These are phyloP conservation scores for Luffia ferchaultella DNA, from an alignment of 2,888 invertebrate species.

Conservation along the genomic window DNA sequence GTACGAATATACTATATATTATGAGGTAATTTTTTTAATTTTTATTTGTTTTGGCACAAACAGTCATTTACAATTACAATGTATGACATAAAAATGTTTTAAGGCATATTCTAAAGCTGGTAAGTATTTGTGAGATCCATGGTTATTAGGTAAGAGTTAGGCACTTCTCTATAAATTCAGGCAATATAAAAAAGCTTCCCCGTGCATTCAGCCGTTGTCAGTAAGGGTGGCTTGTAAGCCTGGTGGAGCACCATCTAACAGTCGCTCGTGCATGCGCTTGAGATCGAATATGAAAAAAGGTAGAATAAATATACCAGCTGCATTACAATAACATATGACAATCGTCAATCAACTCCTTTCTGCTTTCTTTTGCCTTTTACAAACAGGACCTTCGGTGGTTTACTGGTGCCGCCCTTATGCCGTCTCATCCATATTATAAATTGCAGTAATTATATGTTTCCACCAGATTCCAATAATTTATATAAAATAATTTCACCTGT, in stretches of 20 bases:
- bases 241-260: constrained; percentile 18
- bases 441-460: constrained; percentile 8
- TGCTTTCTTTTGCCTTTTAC: constrained; percentile 15
- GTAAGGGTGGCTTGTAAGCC: constrained; percentile 15
- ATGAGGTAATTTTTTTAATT: too few species aligned
- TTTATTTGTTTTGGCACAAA: too few species aligned
- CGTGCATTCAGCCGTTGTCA: constrained; percentile 19
- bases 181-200: constrained; percentile 19
- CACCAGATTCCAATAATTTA: constrained; percentile 7
- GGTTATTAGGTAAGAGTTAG: constrained; percentile 16
- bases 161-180: constrained; percentile 18
- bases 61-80: too few species aligned
- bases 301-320: constrained; percentile 21
- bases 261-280: constrained; percentile 19
- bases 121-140: constrained; percentile 7
- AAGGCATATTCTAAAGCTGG: constrained; percentile 17
- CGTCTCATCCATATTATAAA: constrained; percentile 14
- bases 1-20: too few species aligned
- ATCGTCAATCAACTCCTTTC: constrained; percentile 19
- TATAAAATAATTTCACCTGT: constrained; percentile 12
- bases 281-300: constrained; percentile 23
- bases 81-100: constrained; percentile 17
- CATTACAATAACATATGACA: constrained; percentile 16
- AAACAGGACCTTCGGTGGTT: constrained; percentile 16
- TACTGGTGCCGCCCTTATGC: constrained; percentile 10